Conservation (phyloP, 2,888 invertebrate species). For the Cephus rjabovi region DNA sequence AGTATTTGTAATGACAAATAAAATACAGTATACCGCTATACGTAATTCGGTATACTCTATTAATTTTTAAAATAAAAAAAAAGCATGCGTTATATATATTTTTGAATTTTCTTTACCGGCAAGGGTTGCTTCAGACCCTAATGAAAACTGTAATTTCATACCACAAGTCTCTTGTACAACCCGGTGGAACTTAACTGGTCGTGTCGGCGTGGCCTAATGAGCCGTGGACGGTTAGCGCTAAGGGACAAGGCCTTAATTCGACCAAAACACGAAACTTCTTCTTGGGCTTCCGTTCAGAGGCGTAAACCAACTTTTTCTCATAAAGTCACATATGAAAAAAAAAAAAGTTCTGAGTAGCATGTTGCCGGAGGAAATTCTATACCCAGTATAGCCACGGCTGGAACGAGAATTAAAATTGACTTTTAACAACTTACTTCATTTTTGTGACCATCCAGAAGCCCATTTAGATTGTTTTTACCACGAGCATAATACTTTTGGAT, state of each 20-base stretch:
- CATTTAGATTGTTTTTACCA: too few species aligned
- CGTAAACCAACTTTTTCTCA: not conserved
- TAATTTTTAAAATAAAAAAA: not conserved
- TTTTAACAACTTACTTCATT: not conserved
- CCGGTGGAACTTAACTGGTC: constrained; percentile 14
- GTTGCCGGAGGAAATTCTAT: not conserved
- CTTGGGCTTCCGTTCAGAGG: not conserved
- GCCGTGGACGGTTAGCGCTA: constrained; percentile 3
- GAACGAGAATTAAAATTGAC: not conserved
- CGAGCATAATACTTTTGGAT: too few species aligned
- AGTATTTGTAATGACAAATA: not conserved
- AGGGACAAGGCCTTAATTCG: constrained; percentile 16
- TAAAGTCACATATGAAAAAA: not conserved
- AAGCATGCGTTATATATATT: not conserved
- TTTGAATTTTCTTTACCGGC: not conserved
- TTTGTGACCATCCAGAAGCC: not conserved
- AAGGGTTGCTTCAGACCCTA: not conserved
- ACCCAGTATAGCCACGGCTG: not conserved
- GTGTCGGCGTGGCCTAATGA: constrained; percentile 22
- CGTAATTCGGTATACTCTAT: not conserved
- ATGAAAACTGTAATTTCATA: not conserved
- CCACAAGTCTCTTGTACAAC: not conserved
- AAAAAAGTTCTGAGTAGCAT: not conserved
- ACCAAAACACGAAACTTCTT: not conserved
- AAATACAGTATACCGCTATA: not conserved